Evolutionary conservation across 2,888 invertebrate genomes (phyloP).

Genomic region (Drosophila greeni): DNA sequence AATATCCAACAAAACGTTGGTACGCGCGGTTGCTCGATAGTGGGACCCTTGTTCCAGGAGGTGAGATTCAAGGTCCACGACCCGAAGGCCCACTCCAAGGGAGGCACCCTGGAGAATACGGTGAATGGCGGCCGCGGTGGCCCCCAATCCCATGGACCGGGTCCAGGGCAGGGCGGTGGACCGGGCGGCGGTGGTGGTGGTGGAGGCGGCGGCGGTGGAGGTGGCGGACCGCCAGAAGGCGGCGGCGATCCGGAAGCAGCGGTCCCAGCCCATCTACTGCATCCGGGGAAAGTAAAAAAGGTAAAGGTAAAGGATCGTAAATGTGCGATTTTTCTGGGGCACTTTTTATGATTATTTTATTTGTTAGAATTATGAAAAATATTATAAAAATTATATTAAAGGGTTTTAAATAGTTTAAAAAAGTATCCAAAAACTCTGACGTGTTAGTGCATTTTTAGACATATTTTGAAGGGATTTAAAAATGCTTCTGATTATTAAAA

Average conservation of each 20-base stretch:
- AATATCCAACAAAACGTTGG: constrained; percentile 80
- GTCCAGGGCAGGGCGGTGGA: constrained; percentile 77
- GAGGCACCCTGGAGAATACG: constrained; percentile 93
- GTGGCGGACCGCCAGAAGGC: constrained; percentile 80
- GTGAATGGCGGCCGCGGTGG: constrained; percentile 89
- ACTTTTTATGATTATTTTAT: not conserved
- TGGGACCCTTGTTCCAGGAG: constrained; percentile 88
- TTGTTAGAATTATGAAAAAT: too few relatives aligned
- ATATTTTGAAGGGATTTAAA: not conserved
- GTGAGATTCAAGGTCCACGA: constrained; percentile 97
- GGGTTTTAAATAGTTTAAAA: not conserved
- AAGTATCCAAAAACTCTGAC: too few relatives aligned
- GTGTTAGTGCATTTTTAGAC: not conserved
- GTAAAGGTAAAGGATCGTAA: constrained; percentile 67
- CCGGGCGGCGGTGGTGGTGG: constrained; percentile 63
- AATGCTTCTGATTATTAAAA: not conserved
- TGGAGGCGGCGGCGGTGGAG: constrained; percentile 71
- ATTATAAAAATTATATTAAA: not conserved
- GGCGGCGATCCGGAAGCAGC: constrained; percentile 79
- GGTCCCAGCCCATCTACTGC: constrained; percentile 86
- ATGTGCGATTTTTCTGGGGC: constrained; percentile 12
- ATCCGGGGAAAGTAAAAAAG: constrained; percentile 87
- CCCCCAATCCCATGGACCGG: constrained; percentile 81
- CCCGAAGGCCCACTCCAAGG: constrained; percentile 95
- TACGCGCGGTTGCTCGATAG: constrained; percentile 82